Evolutionary conservation across 2,888 invertebrate species (phyloP), one percentile per base, ranked within the genome.

Genomic region (Cantharis nigra): DNA sequence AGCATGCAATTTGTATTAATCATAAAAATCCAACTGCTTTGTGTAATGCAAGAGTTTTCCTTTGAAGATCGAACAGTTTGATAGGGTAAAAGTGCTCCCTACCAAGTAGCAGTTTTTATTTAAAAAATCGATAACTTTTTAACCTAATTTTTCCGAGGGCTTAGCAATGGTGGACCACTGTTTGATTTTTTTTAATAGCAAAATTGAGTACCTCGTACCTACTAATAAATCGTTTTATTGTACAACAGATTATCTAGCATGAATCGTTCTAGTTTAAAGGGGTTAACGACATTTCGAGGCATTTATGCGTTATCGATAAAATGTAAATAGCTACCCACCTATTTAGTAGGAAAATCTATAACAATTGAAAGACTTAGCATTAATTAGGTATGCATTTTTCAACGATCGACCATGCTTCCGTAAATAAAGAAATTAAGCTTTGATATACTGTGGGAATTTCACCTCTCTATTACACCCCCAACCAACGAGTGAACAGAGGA

Each of bases 201-300:
- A n/a, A n/a, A 49, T 49, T 49, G 49, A 49, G 49, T 49, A 49
- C 49, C 49, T 49, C n/a, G 49, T 49, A 49, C 49, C 49, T 49
- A 77, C 16, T 77, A 77, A 78, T 75, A 78, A 78, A 78, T 78
- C 70, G 75, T 62, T 78, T 70, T 64, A 62, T 65, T 75, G 64
- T 75, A 62, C 74, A 69, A 49, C 49, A 65, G 74, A 75, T 75
- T 78, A 78, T 78, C 78, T 75, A 75, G 70, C 69, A 70, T 62
- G 78, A 78, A 78, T 78, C 78, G 78, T 71, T 75, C 78, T 70
- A 78, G 75, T 78, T 78, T 78, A 75, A 78, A 78, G 72, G 72
- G 78, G 78, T 78, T 71, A 78, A 78, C 78, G 78, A 78, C 78
- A 78, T 75, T 78, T 33, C 69, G 14, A 65, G 71, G 71, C 78